Percentiles rank a stretch among this genome's conserved stretches.
Evolutionary conservation across 2,797 vertebrate genomes (phyloP).

Genomic region (Helicolenus hilgendorfi): DNA sequence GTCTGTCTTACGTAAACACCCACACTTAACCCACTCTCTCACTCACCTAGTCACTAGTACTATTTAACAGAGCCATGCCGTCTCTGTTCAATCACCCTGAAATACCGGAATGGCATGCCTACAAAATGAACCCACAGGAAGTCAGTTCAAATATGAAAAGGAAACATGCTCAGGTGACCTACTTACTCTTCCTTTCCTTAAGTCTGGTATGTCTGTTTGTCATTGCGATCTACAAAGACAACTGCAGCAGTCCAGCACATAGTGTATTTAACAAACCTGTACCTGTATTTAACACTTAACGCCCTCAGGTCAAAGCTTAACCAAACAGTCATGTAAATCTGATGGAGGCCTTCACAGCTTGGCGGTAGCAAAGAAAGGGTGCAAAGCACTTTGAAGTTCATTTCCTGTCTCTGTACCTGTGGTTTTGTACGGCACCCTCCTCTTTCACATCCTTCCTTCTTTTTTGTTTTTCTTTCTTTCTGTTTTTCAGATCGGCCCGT

Average conservation of each 20-base stretch:
- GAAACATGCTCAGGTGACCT: not conserved
- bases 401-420: conserved; percentile 51
- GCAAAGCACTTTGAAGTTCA: conserved; percentile 21
- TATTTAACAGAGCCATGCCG: conserved; percentile 15
- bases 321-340: conserved; percentile 31
- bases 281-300: conserved; percentile 39
- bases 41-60: not conserved
- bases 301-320: conserved; percentile 6
- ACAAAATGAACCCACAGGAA: conserved; percentile 43
- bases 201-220: conserved; percentile 19
- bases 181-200: not conserved
- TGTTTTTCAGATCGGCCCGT: not conserved
- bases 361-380: not conserved
- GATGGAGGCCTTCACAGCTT: conserved; percentile 15
- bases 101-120: not conserved
- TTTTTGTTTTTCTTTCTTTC: not conserved
- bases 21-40: not conserved
- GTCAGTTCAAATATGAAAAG: conserved; percentile 13
- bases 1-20: conserved; percentile 64
- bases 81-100: not conserved
- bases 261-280: not conserved
- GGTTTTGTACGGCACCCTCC: not conserved
- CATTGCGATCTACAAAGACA: not conserved
- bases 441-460: not conserved
- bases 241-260: not conserved